Evolutionary conservation across 1,140 invertebrate genomes (phyloP).

Genomic region (Diachasma alloeum): DNA sequence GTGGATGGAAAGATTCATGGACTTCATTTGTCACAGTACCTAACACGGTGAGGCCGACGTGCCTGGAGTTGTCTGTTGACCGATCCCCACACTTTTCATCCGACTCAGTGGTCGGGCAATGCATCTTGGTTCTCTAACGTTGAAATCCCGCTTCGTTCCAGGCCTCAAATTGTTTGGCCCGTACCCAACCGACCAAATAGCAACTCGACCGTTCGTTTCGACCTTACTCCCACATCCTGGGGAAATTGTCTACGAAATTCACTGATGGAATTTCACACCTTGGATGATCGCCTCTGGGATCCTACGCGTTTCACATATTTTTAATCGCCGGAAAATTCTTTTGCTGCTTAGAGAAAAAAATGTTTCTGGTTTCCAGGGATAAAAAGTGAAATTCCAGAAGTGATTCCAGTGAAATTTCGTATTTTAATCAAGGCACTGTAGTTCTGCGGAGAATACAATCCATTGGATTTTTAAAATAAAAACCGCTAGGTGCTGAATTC

Average conservation of each 20-base stretch:
- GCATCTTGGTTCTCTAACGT: constrained; percentile 1
- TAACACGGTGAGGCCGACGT: not conserved
- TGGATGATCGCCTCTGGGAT: not conserved
- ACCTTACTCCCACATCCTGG: not conserved
- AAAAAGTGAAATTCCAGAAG: too few species aligned
- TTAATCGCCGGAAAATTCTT: not conserved
- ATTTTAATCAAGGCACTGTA: too few species aligned
- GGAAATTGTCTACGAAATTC: constrained; percentile 11
- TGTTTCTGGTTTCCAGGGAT: too few species aligned
- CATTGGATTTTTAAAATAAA: too few species aligned
- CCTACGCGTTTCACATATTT: not conserved
- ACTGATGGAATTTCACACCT: constrained; percentile 7
- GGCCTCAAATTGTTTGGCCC: constrained; percentile 9
- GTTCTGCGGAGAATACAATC: too few species aligned
- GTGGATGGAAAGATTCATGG: not conserved
- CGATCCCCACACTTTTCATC: constrained; percentile 5
- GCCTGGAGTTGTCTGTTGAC: not conserved
- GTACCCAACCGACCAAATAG: constrained; percentile 7
- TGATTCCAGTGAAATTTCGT: too few species aligned
- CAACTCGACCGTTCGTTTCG: constrained; percentile 3
- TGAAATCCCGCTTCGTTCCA: constrained; percentile 8
- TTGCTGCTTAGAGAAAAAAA: too few species aligned
- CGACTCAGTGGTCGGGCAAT: not conserved
- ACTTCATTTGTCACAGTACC: not conserved
- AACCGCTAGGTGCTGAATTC: too few species aligned